phyloP scores from a whole-genome alignment of 2,888 invertebrate genomes.

The Drosophila buzzatii region DNA sequence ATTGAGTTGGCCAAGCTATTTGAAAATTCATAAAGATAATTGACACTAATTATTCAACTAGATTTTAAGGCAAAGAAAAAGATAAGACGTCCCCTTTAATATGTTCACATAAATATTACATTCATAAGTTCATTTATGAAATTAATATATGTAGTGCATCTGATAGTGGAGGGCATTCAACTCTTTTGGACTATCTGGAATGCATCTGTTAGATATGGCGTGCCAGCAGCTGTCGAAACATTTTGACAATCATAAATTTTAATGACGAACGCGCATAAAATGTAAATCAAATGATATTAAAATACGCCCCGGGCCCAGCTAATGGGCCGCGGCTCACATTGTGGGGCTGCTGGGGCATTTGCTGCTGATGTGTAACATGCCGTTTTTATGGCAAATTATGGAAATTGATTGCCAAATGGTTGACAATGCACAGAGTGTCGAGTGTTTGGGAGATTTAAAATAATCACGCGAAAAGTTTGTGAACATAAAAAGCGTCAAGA shows the following conservation, averaged over 20 bases:
- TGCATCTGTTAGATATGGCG: slow-evolving; percentile 21
- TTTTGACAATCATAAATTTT: slow-evolving; percentile 63
- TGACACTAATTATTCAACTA: too few species aligned
- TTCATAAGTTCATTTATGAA: too few species aligned
- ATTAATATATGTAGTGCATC: background rate
- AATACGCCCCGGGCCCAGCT: slow-evolving; percentile 55
- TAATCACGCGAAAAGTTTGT: slow-evolving; percentile 63
- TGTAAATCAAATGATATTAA: slow-evolving; percentile 74
- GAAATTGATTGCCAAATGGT: slow-evolving; percentile 71
- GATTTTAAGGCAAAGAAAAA: too few species aligned
- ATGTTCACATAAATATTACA: too few species aligned
- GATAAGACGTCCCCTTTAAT: too few species aligned
- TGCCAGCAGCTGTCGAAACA: slow-evolving; percentile 59
- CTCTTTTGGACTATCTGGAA: background rate
- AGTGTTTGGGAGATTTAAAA: slow-evolving; percentile 33
- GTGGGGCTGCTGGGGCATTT: slow-evolving; percentile 9
- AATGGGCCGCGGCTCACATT: slow-evolving; percentile 39
- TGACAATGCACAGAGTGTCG: slow-evolving; percentile 10
- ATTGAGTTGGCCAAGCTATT: too few species aligned
- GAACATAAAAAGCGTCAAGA: slow-evolving; percentile 47
- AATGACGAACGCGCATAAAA: slow-evolving; percentile 71
- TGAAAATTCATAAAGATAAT: too few species aligned
- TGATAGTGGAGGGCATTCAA: background rate
- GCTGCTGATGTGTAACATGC: slow-evolving; percentile 60
- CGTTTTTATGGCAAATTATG: slow-evolving; percentile 77